Evolutionary conservation across 2,888 invertebrate species (phyloP).

Genomic region (Ditylenchus weischeri): DNA sequence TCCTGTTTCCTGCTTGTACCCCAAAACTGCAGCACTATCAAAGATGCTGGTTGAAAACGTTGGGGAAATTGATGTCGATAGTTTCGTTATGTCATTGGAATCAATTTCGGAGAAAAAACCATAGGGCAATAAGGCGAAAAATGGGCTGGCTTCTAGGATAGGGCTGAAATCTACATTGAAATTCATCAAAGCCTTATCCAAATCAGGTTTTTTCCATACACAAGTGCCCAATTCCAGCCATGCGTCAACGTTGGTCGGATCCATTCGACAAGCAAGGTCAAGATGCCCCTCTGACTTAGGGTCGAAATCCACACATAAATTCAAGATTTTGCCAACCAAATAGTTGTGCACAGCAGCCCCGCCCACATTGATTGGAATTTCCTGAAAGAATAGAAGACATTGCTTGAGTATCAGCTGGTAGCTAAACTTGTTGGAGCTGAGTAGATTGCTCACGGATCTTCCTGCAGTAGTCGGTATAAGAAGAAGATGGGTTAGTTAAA

Average conservation of each 20-base stretch:
- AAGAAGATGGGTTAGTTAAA: constrained; percentile 11
- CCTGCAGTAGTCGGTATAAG: constrained; percentile 6
- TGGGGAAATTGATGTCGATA: not conserved
- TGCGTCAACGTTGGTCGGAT: constrained; percentile 72
- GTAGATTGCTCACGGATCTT: constrained; percentile 6
- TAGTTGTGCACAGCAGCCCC: constrained; percentile 59
- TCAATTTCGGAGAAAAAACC: too few relatives aligned
- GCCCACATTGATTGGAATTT: constrained; percentile 22
- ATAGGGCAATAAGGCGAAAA: too few relatives aligned
- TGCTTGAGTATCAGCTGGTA: not conserved
- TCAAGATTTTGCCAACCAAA: constrained; percentile 73
- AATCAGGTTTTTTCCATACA: constrained; percentile 80
- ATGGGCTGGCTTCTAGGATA: not conserved
- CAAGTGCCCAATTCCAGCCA: constrained; percentile 87
- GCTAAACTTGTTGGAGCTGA: constrained; percentile 17
- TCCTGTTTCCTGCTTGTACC: too few relatives aligned
- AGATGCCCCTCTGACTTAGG: constrained; percentile 73
- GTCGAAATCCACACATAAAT: constrained; percentile 70
- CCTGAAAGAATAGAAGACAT: constrained; percentile 17
- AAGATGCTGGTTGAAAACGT: too few relatives aligned
- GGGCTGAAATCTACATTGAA: constrained; percentile 61
- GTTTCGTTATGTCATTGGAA: too few relatives aligned
- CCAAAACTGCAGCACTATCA: too few relatives aligned
- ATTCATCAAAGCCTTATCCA: constrained; percentile 76
- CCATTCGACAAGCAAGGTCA: constrained; percentile 79